These are phyloP conservation scores for Natator depressus DNA, from an alignment of 2,113 vertebrate species.

Conservation along the genomic window DNA sequence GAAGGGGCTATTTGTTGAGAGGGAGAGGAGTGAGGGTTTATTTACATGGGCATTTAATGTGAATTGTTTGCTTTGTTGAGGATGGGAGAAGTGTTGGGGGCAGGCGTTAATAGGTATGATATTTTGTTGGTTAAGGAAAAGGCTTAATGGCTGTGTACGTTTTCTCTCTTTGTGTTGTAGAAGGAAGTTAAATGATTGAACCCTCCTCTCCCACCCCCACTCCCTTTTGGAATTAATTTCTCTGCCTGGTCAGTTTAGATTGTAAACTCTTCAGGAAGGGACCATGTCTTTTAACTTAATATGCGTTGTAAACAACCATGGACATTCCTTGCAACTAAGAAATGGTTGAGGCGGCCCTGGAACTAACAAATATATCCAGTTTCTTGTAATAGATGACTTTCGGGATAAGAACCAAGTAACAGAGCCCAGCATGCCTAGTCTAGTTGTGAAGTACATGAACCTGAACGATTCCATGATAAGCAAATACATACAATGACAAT, in stretches of 20 bases:
- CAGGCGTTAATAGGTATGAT: background rate
- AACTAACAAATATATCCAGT: background rate
- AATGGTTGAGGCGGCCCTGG: background rate
- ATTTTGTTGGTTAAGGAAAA: background rate
- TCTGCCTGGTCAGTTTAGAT: background rate
- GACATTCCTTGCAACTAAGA: background rate
- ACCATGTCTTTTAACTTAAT: background rate
- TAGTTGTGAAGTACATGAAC: background rate
- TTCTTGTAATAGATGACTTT: background rate
- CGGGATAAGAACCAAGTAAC: background rate
- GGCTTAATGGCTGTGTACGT: background rate
- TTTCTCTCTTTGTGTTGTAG: background rate
- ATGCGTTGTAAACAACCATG: background rate
- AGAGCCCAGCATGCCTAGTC: background rate
- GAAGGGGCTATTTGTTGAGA: background rate
- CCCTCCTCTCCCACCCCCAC: background rate
- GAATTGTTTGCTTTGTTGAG: background rate
- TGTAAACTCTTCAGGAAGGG: background rate
- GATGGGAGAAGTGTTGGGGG: background rate
- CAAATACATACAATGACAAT: background rate
- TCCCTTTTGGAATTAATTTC: background rate
- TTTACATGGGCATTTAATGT: background rate
- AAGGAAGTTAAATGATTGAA: background rate
- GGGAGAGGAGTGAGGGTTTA: background rate
- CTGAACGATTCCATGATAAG: background rate